These are phyloP conservation scores for Chaetorhynchus papuensis DNA, from an alignment of 2,113 vertebrate species.

Conservation along the genomic window DNA sequence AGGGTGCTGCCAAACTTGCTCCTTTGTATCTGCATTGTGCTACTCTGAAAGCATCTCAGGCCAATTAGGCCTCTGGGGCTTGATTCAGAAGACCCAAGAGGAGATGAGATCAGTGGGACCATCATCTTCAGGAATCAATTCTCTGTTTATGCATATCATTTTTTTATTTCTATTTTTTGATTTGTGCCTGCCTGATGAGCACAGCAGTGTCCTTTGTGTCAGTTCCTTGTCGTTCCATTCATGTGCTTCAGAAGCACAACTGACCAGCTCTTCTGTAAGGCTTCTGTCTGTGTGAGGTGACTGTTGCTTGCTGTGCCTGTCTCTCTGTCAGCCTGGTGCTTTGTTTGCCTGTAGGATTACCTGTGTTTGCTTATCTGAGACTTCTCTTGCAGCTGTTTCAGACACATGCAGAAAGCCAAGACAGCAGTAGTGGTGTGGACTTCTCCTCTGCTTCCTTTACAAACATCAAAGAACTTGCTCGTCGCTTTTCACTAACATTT, in stretches of 20 bases:
- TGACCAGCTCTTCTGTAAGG: not conserved
- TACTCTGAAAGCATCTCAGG: not conserved
- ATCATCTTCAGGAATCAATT: not conserved
- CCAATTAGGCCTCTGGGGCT: not conserved
- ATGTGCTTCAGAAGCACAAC: not conserved
- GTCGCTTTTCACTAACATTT: slow-evolving; percentile 87
- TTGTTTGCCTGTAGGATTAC: not conserved
- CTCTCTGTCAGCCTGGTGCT: not conserved
- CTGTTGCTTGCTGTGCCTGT: not conserved
- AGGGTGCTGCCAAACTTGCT: not conserved
- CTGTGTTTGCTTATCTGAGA: not conserved
- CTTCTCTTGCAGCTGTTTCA: slow-evolving; percentile 77
- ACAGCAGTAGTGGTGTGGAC: slow-evolving; percentile 46
- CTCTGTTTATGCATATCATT: not conserved
- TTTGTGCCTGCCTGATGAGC: not conserved
- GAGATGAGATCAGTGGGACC: not conserved
- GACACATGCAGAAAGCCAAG: slow-evolving; percentile 74
- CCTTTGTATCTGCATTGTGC: not conserved
- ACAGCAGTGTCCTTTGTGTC: not conserved
- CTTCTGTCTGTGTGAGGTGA: not conserved
- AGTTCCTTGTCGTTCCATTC: not conserved
- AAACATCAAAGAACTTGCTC: slow-evolving; percentile 88
- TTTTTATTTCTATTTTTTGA: not conserved
- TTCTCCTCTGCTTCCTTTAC: slow-evolving; percentile 79
- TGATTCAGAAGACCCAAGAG: not conserved